Conservation (phyloP, 2,797 vertebrate species). For the Tadarida brasiliensis region DNA sequence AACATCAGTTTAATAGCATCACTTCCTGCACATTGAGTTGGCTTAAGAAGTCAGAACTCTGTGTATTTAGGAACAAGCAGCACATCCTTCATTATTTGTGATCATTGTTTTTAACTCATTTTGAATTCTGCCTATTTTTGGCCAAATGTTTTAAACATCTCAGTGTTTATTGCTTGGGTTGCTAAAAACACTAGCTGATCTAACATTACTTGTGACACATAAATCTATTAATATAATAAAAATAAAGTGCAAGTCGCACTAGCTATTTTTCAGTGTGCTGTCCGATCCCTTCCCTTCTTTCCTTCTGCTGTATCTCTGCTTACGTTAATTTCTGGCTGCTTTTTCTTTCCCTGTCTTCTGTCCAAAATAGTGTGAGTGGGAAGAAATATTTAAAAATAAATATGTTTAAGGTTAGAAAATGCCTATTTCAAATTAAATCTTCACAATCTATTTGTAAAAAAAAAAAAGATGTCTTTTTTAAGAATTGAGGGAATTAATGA, state of each 20-base stretch:
- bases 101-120: conserved; percentile 67
- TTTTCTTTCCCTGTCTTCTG: neutral
- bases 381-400: neutral
- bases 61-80: conserved; percentile 60
- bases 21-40: conserved; percentile 18
- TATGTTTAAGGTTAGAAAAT: neutral
- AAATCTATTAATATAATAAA: conserved; percentile 64
- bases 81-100: conserved; percentile 17
- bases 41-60: conserved; percentile 15
- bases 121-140: conserved; percentile 47
- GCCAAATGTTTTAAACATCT: conserved; percentile 68
- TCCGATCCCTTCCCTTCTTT: neutral
- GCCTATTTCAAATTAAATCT: neutral
- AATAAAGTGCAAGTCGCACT: neutral
- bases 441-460: neutral
- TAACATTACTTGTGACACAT: conserved; percentile 58
- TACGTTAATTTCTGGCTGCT: neutral
- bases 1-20: conserved; percentile 34
- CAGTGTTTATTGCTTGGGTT: conserved; percentile 52
- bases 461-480: neutral
- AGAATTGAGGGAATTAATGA: neutral
- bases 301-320: neutral
- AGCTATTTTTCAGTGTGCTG: neutral
- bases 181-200: conserved; percentile 50
- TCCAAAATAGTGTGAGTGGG: neutral